Percentiles rank a stretch among this genome's conserved stretches.
Conservation (phyloP, 2,888 invertebrate species). For the Lasioglossum zephyrum region DNA sequence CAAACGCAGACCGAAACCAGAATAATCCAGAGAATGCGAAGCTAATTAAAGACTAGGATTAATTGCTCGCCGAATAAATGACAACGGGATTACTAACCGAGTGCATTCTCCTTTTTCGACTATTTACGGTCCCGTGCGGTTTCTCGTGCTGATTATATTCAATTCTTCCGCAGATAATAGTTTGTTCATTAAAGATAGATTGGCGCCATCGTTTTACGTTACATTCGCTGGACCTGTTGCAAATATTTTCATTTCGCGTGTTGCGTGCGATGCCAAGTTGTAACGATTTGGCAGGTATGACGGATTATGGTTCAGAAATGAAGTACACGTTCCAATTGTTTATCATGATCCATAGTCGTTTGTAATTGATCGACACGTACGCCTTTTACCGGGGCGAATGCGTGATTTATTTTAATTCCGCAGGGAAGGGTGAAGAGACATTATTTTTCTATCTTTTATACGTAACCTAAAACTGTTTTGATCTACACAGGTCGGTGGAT, state of each 20-base stretch:
- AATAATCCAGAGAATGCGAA: slow-evolving; percentile 60
- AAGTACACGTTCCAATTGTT: background rate
- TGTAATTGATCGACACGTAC: no score
- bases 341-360: background rate
- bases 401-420: background rate
- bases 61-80: slow-evolving; percentile 55
- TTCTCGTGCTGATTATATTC: background rate
- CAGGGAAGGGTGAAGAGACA: no score
- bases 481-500: slow-evolving; percentile 37
- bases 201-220: background rate
- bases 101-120: slow-evolving; percentile 21
- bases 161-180: no score
- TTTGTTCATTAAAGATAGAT: background rate
- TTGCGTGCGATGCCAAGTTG: slow-evolving; percentile 27
- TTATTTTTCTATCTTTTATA: background rate
- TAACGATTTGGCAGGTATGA: slow-evolving; percentile 25
- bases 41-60: slow-evolving; percentile 65
- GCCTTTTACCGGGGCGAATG: background rate
- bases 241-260: slow-evolving; percentile 29
- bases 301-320: background rate
- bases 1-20: slow-evolving; percentile 28
- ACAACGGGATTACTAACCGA: slow-evolving; percentile 43
- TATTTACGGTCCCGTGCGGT: background rate
- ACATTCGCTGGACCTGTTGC: background rate
- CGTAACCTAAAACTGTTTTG: background rate